Base-by-base conservation (phyloP, 2,113 vertebrate genomes). In the Ploceus nigricollis region DNA sequence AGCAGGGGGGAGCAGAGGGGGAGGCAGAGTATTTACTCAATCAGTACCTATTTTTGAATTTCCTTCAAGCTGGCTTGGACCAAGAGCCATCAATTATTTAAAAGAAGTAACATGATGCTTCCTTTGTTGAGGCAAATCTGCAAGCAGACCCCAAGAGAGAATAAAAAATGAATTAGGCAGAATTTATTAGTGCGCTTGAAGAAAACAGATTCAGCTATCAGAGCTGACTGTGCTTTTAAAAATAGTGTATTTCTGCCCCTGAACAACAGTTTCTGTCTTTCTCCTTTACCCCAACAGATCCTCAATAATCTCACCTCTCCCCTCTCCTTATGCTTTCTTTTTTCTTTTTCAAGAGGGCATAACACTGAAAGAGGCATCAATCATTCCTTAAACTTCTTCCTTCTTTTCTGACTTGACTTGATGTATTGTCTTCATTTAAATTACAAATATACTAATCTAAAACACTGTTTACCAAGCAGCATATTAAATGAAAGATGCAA, bases 151-250 rank as follows among this genome's bases (percentile, higher is more conserved):
- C 99, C 98, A 93, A 97, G 99, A 99, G 99, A 99, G 98, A 98
- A 99, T 98, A 98, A 98, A 99, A 99, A 99, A 99, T 99, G 99
- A 99, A 99, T 99, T 99, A 99, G 98, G 98, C 98, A 98, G 98
- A 99, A 99, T 99, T 99, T 99, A 99, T 99, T 99, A 99, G 98
- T 97, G 97, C 15, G 97, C 97, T 98, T 97, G 98, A 98, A 98
- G 98, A 98, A 98, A 98, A 98, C 98, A 98, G 97, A 98, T 97
- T 98, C 97, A 97, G 97, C 97, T 96, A 97, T 92, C 56, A 95
- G 97, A 97, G 95, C 89, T 92, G 95, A 96, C 95, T 96, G 75
- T 81, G 96, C 72, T 95, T 97, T 96, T 97, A 94, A 97, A 98
- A 97, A 97, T 84, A 97, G 95, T 88, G 44, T 82, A 57, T 83